phyloP scores from a whole-genome alignment of 2,113 vertebrate species.

The Tenrec ecaudatus region DNA sequence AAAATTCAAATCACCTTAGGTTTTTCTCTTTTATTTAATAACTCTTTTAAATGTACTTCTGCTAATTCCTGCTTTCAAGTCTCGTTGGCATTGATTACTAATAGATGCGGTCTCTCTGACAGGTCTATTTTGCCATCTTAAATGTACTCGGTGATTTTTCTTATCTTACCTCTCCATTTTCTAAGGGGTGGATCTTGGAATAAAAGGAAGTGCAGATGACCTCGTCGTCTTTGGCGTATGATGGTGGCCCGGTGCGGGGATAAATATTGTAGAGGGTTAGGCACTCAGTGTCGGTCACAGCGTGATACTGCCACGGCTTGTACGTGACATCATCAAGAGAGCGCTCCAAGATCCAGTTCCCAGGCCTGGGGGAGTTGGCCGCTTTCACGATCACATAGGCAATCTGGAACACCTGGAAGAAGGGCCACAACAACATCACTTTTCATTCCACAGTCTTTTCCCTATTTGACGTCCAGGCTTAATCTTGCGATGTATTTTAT shows the following conservation, averaged over 20 bases:
- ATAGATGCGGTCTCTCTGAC: conserved; percentile 42
- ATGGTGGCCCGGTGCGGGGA: conserved; percentile 93
- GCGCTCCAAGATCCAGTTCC: conserved; percentile 98
- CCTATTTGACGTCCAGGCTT: background rate
- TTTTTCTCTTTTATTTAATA: conserved; percentile 74
- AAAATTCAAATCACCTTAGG: conserved; percentile 68
- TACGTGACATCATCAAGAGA: conserved; percentile 92
- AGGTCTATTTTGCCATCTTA: background rate
- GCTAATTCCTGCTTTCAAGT: conserved; percentile 68
- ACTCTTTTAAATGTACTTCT: conserved; percentile 72
- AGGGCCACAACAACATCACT: background rate
- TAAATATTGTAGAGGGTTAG: conserved; percentile 93
- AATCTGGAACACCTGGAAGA: conserved; percentile 95
- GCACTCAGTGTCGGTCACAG: conserved; percentile 96
- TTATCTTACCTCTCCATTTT: conserved; percentile 97
- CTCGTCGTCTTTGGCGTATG: conserved; percentile 94
- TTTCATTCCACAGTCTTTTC: conserved; percentile 4
- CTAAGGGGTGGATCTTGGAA: conserved; percentile 97
- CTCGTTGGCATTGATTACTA: conserved; percentile 66
- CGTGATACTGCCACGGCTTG: conserved; percentile 97
- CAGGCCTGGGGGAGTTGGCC: conserved; percentile 96
- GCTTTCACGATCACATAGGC: conserved; percentile 97
- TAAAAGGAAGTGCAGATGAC: conserved; percentile 99
- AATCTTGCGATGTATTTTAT: background rate
- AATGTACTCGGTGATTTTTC: background rate